Evolutionary conservation across 2,888 invertebrate genomes (phyloP), one percentile per base, ranked within the genome.

Genomic region (Mythimna lalbum): DNA sequence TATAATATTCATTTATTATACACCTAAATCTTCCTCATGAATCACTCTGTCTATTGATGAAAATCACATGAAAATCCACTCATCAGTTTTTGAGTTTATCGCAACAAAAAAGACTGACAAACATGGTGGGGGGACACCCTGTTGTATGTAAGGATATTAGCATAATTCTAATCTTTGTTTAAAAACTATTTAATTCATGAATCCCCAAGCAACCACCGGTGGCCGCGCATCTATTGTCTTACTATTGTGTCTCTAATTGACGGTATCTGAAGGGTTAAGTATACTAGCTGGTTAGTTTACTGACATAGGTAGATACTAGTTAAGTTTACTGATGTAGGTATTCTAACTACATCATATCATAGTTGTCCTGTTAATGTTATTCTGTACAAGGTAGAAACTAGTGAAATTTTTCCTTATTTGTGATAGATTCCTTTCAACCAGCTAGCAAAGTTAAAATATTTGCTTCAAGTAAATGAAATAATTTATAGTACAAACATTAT

Each of bases 391-490:
- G 36, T 31, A 12, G 10, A 47, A 36, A 73, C 17, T 23, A 17
- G 21, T 36, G 14, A 52, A 39, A 36, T 12, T n/a, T 36, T 39
- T 47, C 71, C 73, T 73, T 49, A 47, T 73, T 47, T 71, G 63
- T 47, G 21, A 73, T 63, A 63, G 21, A 55, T 12, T 63, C 0
- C 14, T 47, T 62, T 53, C 6, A 62, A 73, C 19, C 23, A 23
- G 21, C 17, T 43, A 27, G 14, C 23, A 31, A n/a, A 31, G 14
- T 19, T 70, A 17, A 50, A 59, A 31, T 50, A 59, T 60, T 50
- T 31, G n/a, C 23, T 49, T 14, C 10, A 36, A 23, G 60, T n/a
- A 36, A 47, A 5, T 23, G 14, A 31, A 31, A 39, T 59, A 49
- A 33, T 33, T 47, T 19, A 19, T 23, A 21, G 21, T 6, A 14